These are phyloP conservation scores for Melipona bicolor DNA, from an alignment of 2,888 invertebrate species.

Conservation along the genomic window DNA sequence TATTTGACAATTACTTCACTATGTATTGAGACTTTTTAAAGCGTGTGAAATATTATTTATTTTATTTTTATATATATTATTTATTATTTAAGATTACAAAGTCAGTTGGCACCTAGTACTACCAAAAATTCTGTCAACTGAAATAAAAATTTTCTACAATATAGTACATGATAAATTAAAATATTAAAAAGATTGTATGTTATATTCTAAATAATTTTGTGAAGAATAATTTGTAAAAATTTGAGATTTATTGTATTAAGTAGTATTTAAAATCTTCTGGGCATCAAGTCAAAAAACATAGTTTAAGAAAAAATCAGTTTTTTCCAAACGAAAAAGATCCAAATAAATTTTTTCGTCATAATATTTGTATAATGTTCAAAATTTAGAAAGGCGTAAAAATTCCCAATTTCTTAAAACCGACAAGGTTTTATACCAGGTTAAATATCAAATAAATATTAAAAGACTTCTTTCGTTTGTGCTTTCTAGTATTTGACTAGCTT, in stretches of 20 bases:
- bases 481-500: constrained; percentile 51
- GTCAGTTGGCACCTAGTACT: neutral
- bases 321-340: no score
- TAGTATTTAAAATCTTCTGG: neutral
- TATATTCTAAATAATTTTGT: neutral
- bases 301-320: constrained; percentile 4
- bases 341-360: no score
- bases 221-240: neutral
- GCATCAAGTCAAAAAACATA: neutral
- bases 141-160: neutral
- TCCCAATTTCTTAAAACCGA: neutral
- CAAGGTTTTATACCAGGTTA: accelerated
- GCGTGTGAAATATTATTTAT: no score
- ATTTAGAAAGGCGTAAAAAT: neutral
- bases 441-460: constrained; percentile 4
- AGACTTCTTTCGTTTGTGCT: constrained; percentile 47
- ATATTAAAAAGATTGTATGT: neutral
- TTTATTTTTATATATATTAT: no score
- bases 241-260: neutral
- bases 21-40: neutral
- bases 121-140: neutral
- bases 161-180: neutral
- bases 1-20: neutral
- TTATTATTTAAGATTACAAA: neutral
- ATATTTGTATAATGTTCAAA: no score